These are phyloP conservation scores for Ptyas mucosa DNA, from an alignment of 2,113 vertebrate species.

Conservation along the genomic window DNA sequence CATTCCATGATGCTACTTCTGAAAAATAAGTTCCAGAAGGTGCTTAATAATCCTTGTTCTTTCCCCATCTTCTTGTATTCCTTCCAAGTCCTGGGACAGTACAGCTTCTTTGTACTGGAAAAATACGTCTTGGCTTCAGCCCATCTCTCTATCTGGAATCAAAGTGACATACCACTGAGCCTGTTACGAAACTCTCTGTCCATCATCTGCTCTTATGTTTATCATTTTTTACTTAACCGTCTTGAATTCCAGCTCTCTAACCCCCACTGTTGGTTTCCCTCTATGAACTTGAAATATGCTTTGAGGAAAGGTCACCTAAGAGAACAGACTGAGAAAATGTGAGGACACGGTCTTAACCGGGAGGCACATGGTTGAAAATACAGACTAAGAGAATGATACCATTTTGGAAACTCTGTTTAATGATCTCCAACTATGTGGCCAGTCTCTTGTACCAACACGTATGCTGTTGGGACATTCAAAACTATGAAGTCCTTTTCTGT, in stretches of 20 bases:
- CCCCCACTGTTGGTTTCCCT: neutral
- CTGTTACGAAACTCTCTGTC: neutral
- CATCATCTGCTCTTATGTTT: neutral
- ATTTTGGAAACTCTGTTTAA: neutral
- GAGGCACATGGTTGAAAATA: neutral
- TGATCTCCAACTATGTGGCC: neutral
- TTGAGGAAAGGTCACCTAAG: neutral
- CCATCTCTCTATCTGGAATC: neutral
- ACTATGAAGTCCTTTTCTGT: neutral
- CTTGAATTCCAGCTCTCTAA: neutral
- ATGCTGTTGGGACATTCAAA: neutral
- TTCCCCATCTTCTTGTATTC: neutral
- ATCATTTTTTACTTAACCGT: neutral
- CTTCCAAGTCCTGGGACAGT: neutral
- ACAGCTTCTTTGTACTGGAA: neutral
- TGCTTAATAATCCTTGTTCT: neutral
- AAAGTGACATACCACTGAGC: neutral
- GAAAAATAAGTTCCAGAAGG: neutral
- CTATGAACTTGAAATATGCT: neutral
- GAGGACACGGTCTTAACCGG: neutral
- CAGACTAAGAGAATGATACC: neutral
- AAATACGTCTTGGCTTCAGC: neutral
- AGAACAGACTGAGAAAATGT: neutral
- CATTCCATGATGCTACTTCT: neutral
- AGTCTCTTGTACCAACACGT: neutral